These are phyloP conservation scores for Belonocnema kinseyi DNA, from an alignment of 1,140 invertebrate species.

Conservation along the genomic window DNA sequence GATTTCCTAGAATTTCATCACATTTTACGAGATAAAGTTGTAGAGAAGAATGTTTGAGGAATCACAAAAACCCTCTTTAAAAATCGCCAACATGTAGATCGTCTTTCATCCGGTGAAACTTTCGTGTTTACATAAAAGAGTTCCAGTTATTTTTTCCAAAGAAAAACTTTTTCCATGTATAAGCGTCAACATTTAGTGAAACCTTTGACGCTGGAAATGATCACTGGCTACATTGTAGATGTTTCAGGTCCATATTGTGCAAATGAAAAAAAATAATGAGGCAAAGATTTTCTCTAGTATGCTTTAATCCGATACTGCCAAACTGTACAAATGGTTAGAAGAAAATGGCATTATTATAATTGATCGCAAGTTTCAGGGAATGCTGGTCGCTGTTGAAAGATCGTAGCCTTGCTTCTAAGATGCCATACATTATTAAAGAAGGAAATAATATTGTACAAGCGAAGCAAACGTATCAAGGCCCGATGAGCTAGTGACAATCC, in stretches of 20 bases:
- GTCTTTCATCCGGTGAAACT: background rate
- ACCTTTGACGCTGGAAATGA: background rate
- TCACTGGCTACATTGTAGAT: slow-evolving; percentile 8
- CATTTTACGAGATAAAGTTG: too few relatives aligned
- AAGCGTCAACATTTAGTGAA: background rate
- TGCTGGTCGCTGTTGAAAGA: background rate
- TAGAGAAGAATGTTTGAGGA: too few relatives aligned
- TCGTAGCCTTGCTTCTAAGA: background rate
- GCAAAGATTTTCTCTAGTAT: too few relatives aligned
- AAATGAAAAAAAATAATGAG: background rate
- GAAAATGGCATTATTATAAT: too few relatives aligned
- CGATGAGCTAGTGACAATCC: too few relatives aligned
- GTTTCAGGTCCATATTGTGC: background rate
- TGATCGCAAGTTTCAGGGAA: background rate
- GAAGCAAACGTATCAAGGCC: too few relatives aligned
- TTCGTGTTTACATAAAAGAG: slow-evolving; percentile 12
- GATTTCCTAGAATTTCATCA: too few relatives aligned
- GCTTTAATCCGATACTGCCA: background rate
- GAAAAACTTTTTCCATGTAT: slow-evolving; percentile 5
- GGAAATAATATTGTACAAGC: background rate
- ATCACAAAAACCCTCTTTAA: too few relatives aligned
- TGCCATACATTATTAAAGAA: background rate
- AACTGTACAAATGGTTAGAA: too few relatives aligned
- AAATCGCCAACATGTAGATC: too few relatives aligned
- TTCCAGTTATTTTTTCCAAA: background rate